Evolutionary conservation across 2,113 vertebrate species (phyloP), one percentile per base, ranked within the genome.

Genomic region (Microcebus tavaratra): DNA sequence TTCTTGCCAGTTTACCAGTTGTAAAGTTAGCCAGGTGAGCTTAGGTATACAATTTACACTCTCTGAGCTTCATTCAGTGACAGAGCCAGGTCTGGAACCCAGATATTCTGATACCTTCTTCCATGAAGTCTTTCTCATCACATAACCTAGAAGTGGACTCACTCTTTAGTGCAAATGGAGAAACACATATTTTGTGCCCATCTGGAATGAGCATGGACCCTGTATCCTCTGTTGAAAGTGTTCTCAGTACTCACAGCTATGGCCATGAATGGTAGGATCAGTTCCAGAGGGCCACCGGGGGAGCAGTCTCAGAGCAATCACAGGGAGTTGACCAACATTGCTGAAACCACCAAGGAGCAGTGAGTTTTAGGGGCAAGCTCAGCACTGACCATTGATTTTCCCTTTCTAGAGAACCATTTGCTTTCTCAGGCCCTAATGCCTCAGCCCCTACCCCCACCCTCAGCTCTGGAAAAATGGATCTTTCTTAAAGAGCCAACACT

Each of bases 401-500:
- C 34, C 89, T 92, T 63, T 82, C 90, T 50, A 96, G 39, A 88
- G 72, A 95, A 83, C 18, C 12, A 6, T 61, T 88, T 87, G 92
- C 59, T 91, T 31, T 93, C 31, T 93, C 63, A 96, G 63, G 15
- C 31, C 25, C 87, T 94, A 67, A 82, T 39, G 75, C 92, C 39
- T 78, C 34, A 80, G n/a, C 11, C 31, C 36, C 21, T 36, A 61
- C 2, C 11, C 8, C 45, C 84, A 96, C 3, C 3, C 14, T 85
- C 70, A 85, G 75, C 31, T 94, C 53, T 85, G n/a, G 91, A 59
- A 65, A 88, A 88, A 6, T 27, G 29, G 36, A 67, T 87, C 67
- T 93, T 96, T 20, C 18, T 91, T 67, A 93, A 94, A 97, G 17
- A 95, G 25, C 11, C 67, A 85, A 61, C 39, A 97, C 86, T 98